Conservation (phyloP, 2,113 vertebrate species). For the Astur gentilis region DNA sequence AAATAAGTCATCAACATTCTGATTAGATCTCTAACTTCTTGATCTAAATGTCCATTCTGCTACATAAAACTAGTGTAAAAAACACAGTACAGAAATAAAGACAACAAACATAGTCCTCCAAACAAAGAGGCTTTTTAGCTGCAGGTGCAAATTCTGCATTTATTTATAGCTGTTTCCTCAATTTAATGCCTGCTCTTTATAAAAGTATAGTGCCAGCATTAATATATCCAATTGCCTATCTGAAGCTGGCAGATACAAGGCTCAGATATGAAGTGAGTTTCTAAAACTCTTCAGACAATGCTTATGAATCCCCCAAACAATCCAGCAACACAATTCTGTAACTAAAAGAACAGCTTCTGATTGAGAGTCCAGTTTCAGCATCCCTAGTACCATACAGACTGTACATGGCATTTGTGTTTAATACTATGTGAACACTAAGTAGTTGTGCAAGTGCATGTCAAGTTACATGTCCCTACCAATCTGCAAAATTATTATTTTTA, state of each 20-base stretch:
- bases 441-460: not conserved
- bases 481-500: not conserved
- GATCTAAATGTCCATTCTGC: not conserved
- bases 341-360: not conserved
- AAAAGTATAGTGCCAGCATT: not conserved
- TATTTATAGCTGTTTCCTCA: not conserved
- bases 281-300: not conserved
- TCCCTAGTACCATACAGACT: not conserved
- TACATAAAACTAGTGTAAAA: not conserved
- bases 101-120: not conserved
- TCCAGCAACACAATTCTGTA: not conserved
- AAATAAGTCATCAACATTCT: constrained; percentile 54
- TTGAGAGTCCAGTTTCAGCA: not conserved
- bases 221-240: not conserved
- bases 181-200: not conserved
- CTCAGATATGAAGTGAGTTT: not conserved
- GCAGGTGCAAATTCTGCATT: not conserved
- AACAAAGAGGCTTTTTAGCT: not conserved
- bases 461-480: not conserved
- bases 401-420: not conserved
- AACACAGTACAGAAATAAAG: not conserved
- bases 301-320: not conserved
- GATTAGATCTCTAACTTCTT: constrained; percentile 22
- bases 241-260: not conserved
- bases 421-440: not conserved